Base-by-base conservation (phyloP, 2,888 invertebrate species). In the Eurytoma adleriae region DNA sequence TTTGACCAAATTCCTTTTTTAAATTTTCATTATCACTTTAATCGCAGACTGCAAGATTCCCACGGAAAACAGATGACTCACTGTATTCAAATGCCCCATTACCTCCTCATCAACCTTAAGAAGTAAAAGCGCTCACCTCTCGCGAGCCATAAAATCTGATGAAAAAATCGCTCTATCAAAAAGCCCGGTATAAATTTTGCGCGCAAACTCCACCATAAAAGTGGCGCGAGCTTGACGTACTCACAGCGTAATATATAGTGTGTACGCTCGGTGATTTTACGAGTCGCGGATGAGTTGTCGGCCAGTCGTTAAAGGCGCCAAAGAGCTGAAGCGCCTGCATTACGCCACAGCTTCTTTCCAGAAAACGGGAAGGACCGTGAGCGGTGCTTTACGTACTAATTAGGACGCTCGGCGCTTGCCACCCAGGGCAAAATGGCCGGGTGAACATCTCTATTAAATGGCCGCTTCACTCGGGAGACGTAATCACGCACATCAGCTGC, bases 381-480 rank as follows among this genome's bases (percentile, higher is more conserved):
- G 14, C 66, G 80, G 82, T 81, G 79, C 85, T 88, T 87, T 87
- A 86, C 87, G 84, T 83, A 86, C 86, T 86, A 88, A 88, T 88
- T 88, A 88, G 85, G 86, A 70, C 73, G 77, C 82, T 40, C 40
- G 78, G 84, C 78, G 81, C 82, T 70, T 79, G 83, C 85, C 85
- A 85, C 81, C 83, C 84, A 80, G 78, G 79, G 78, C 85, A 86
- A 87, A 85, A 84, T 83, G 79, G 79, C 71, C 56, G 79, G 77
- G 83, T 83, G 83, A 88, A 89, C 88, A 84, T 88, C 88, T 89
- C 86, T 86, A 89, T 89, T 89, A 89, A 85, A 84, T 85, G 83
- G 80, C 83, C 85, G 84, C 88, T 88, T 86, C 85, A 86, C 83
- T 84, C 78, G 80, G 40, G 56, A 18, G 40, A 40, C 86, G 84